phyloP scores from a whole-genome alignment of 2,888 invertebrate species.

The Allacma fusca region DNA sequence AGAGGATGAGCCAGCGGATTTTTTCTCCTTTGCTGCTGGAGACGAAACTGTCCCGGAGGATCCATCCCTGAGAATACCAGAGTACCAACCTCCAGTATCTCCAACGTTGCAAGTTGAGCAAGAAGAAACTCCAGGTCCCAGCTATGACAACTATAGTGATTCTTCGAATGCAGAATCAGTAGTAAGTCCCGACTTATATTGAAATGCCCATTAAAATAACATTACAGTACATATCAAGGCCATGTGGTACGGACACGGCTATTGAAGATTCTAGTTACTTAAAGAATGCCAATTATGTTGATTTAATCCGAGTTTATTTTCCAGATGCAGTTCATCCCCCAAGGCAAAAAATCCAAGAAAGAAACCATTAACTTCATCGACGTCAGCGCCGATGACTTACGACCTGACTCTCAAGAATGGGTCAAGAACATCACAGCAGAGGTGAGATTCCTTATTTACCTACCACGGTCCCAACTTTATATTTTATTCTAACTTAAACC shows the following conservation, averaged over 20 bases:
- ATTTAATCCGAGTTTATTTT: neutral
- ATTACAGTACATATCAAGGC: neutral
- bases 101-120: constrained; percentile 9
- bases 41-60: constrained; percentile 34
- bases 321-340: constrained; percentile 72
- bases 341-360: constrained; percentile 74
- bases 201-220: too few species aligned
- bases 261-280: too few species aligned
- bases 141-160: neutral
- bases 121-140: constrained; percentile 18
- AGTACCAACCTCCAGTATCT: constrained; percentile 37
- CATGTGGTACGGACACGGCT: too few species aligned
- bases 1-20: constrained; percentile 47
- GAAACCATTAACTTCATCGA: constrained; percentile 77
- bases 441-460: constrained; percentile 44
- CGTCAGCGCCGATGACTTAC: constrained; percentile 80
- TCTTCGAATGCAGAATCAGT: neutral
- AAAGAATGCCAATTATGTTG: too few species aligned
- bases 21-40: constrained; percentile 55
- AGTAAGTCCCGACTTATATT: neutral
- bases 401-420: constrained; percentile 83
- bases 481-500: neutral
- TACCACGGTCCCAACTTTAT: neutral
- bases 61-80: constrained; percentile 36
- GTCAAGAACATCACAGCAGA: constrained; percentile 70